Conservation (phyloP, 2,888 invertebrate species). For the Xylocampa areola region DNA sequence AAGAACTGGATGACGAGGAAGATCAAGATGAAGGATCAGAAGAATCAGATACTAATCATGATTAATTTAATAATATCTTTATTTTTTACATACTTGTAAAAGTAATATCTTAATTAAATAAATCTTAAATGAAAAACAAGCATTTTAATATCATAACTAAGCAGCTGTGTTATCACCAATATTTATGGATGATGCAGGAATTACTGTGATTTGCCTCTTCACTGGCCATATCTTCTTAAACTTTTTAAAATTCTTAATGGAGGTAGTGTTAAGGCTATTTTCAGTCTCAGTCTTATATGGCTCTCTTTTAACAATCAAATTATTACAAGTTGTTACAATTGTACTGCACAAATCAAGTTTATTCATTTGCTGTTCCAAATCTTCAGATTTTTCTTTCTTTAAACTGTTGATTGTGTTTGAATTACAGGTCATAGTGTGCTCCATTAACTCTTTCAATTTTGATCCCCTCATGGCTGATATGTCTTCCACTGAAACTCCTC, state of each 20-base stretch:
- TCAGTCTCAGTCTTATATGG: conserved; percentile 63
- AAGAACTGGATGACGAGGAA: conserved; percentile 26
- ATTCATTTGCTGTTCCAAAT: conserved; percentile 77
- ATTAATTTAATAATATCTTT: conserved; percentile 45
- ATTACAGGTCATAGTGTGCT: conserved; percentile 61
- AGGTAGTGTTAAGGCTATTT: conserved; percentile 49
- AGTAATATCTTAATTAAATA: conserved; percentile 48
- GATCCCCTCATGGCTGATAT: conserved; percentile 76
- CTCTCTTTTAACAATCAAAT: conserved; percentile 81
- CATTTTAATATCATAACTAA: conserved; percentile 25
- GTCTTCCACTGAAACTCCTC: conserved; percentile 61
- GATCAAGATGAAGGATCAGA: conserved; percentile 43
- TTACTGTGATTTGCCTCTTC: conserved; percentile 75
- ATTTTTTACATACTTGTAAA: conserved; percentile 55
- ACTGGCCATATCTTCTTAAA: conserved; percentile 86
- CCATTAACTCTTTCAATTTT: conserved; percentile 78
- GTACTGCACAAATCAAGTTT: conserved; percentile 78
- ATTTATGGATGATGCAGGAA: conserved; percentile 66
- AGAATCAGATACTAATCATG: conserved; percentile 34
- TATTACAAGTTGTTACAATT: conserved; percentile 72
- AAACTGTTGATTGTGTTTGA: conserved; percentile 48
- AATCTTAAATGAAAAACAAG: conserved; percentile 23
- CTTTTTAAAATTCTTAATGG: conserved; percentile 81
- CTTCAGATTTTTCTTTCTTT: conserved; percentile 74
- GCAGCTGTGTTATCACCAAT: conserved; percentile 36